Conservation (phyloP, 2,113 vertebrate species). For the Macrotus californicus region DNA sequence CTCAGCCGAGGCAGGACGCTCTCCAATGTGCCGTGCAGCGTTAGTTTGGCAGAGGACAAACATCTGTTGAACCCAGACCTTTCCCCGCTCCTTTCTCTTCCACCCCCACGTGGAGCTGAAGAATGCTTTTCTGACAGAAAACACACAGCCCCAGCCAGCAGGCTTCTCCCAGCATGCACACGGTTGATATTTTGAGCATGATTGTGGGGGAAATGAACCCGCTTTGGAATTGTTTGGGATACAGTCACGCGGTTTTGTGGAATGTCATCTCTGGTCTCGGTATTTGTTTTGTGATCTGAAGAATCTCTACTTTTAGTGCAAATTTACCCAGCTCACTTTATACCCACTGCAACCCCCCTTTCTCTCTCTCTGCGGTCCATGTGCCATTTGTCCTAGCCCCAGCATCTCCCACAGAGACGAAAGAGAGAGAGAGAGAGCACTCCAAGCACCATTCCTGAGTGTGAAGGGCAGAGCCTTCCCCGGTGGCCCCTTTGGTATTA, state of each 20-base stretch:
- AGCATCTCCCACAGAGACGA: not conserved
- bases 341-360: not conserved
- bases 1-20: not conserved
- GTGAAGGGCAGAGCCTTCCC: not conserved
- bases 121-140: not conserved
- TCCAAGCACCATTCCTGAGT: accelerated
- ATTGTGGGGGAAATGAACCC: not conserved
- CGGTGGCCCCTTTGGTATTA: not conserved
- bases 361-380: not conserved
- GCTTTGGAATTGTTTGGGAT: not conserved
- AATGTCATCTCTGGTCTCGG: not conserved
- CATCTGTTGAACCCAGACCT: not conserved
- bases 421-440: too few relatives aligned
- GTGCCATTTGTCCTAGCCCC: not conserved
- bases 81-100: not conserved
- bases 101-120: not conserved
- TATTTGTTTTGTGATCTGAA: not conserved
- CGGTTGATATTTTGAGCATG: not conserved
- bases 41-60: not conserved
- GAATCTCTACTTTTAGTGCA: too few relatives aligned
- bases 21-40: accelerated
- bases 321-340: accelerated
- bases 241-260: not conserved
- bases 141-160: not conserved
- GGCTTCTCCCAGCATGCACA: accelerated